Conservation (phyloP, 2,797 vertebrate species). For the Rhynchonycteris naso region DNA sequence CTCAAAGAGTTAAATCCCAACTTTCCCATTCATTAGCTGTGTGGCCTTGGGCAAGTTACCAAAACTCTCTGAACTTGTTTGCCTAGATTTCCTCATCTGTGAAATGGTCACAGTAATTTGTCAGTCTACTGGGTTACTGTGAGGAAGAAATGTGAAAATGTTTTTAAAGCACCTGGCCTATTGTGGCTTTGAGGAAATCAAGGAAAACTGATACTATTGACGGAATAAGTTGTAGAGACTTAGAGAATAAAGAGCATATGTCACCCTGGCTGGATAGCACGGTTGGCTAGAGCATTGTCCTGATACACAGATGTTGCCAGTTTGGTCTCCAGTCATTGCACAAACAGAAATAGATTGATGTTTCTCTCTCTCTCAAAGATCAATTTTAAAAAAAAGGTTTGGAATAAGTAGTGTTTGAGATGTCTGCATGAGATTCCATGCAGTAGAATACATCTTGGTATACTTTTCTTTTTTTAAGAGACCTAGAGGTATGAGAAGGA, state of each 20-base stretch:
- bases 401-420: neutral
- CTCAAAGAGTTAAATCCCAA: neutral
- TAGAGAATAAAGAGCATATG: neutral
- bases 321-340: too few relatives aligned
- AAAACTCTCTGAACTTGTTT: neutral
- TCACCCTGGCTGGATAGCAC: neutral
- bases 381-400: neutral
- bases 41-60: neutral
- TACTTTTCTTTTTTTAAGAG: neutral
- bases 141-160: conserved; percentile 24
- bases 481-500: neutral
- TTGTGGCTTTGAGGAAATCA: neutral
- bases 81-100: neutral
- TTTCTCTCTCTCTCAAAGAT: too few relatives aligned
- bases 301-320: too few relatives aligned
- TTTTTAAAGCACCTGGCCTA: neutral
- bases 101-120: neutral
- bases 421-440: neutral
- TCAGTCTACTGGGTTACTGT: neutral
- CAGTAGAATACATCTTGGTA: neutral
- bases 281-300: too few relatives aligned
- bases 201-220: neutral
- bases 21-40: neutral
- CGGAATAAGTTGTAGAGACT: neutral
- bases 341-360: too few relatives aligned